These are phyloP conservation scores for Limonius californicus DNA, from an alignment of 1,140 invertebrate genomes.

Conservation along the genomic window DNA sequence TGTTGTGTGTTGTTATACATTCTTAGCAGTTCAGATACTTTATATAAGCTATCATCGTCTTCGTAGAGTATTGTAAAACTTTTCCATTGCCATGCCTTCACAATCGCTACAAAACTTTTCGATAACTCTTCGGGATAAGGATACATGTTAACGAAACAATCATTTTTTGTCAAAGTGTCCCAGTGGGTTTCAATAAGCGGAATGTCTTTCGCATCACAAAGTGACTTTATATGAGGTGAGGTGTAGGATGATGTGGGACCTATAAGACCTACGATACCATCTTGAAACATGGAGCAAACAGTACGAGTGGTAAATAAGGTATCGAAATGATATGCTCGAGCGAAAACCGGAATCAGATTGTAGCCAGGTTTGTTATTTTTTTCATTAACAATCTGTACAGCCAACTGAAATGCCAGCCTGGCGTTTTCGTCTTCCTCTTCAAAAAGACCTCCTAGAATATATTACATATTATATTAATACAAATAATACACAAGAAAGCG, in stretches of 20 bases:
- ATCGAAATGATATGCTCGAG: slow-evolving; percentile 21
- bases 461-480: not conserved
- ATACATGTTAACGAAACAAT: slow-evolving; percentile 74
- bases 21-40: slow-evolving; percentile 68
- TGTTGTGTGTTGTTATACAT: slow-evolving; percentile 55
- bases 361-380: slow-evolving; percentile 13
- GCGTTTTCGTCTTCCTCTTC: slow-evolving; percentile 42
- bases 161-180: slow-evolving; percentile 59
- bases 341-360: not conserved
- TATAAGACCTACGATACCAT: slow-evolving; percentile 74
- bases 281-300: slow-evolving; percentile 47
- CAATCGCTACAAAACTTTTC: slow-evolving; percentile 65
- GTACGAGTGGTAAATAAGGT: slow-evolving; percentile 46
- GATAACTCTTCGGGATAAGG: slow-evolving; percentile 72
- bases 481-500: not conserved
- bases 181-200: slow-evolving; percentile 78
- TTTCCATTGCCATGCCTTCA: slow-evolving; percentile 69
- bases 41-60: slow-evolving; percentile 67
- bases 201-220: slow-evolving; percentile 84
- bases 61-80: slow-evolving; percentile 85
- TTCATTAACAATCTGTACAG: slow-evolving; percentile 45
- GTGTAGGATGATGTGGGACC: slow-evolving; percentile 68
- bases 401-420: slow-evolving; percentile 44
- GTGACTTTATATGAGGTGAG: slow-evolving; percentile 74
- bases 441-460: slow-evolving; percentile 46